These are phyloP conservation scores for Drosophila kikkawai DNA, from an alignment of 1,140 invertebrate genomes.

Conservation along the genomic window DNA sequence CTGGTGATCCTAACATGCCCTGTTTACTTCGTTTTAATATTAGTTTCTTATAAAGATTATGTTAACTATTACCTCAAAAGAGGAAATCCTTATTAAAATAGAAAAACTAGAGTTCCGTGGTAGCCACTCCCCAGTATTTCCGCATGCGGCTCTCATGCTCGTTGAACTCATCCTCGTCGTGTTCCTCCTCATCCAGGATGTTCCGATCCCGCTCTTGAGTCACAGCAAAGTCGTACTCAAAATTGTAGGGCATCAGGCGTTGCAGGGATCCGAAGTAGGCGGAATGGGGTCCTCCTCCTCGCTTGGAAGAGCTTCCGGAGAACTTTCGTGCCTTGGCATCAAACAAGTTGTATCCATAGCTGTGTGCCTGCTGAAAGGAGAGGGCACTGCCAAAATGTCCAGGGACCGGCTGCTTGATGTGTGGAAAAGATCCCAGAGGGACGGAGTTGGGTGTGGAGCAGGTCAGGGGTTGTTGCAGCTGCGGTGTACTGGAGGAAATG, in stretches of 20 bases:
- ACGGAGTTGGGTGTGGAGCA: conserved; percentile 12
- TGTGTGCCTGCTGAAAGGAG: conserved; percentile 87
- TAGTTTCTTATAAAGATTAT: neutral
- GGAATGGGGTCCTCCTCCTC: conserved; percentile 91
- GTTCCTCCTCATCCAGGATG: conserved; percentile 88
- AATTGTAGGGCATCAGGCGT: conserved; percentile 92
- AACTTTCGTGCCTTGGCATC: conserved; percentile 77
- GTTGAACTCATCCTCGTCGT: conserved; percentile 68
- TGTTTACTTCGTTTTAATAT: neutral
- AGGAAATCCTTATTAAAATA: neutral
- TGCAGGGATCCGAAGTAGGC: conserved; percentile 94
- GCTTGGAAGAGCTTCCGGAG: conserved; percentile 68
- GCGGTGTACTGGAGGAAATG: conserved; percentile 79
- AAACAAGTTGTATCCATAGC: conserved; percentile 82
- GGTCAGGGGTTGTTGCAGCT: conserved; percentile 47
- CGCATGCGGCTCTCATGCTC: conserved; percentile 92
- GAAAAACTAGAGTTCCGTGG: conserved; percentile 88
- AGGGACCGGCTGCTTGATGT: conserved; percentile 38
- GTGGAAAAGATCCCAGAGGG: conserved; percentile 41
- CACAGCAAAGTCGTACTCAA: conserved; percentile 93
- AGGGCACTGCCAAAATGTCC: conserved; percentile 92
- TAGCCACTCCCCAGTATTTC: conserved; percentile 94
- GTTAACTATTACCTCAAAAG: neutral
- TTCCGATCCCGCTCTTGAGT: conserved; percentile 89
- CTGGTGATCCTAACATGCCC: neutral